These are phyloP conservation scores for Oscheius sp. DNA, from an alignment of 2,888 invertebrate genomes.

Conservation along the genomic window DNA sequence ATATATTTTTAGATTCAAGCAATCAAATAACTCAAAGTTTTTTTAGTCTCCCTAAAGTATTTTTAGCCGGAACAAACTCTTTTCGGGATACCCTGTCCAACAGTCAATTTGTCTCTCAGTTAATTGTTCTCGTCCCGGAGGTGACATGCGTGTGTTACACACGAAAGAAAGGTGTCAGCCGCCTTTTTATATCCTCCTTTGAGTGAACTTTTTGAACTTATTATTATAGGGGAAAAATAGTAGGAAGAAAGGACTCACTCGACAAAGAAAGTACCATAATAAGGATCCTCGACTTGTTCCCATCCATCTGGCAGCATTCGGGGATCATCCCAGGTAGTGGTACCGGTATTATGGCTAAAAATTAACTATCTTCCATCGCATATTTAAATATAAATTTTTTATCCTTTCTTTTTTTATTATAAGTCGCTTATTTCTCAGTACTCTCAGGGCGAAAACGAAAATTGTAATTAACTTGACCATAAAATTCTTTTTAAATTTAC, in stretches of 20 bases:
- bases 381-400: not conserved
- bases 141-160: not conserved
- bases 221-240: not conserved
- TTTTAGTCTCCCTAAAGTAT: too few species aligned
- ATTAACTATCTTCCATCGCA: not conserved
- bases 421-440: not conserved
- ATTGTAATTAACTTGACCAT: too few species aligned
- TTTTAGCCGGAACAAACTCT: too few species aligned
- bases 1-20: too few species aligned
- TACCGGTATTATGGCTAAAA: constrained; percentile 89
- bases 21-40: too few species aligned
- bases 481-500: not conserved
- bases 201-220: not conserved
- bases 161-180: not conserved
- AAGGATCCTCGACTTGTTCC: constrained; percentile 96
- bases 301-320: constrained; percentile 92
- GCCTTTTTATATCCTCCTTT: too few species aligned
- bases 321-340: constrained; percentile 97
- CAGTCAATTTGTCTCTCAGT: not conserved
- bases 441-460: too few species aligned
- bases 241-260: constrained; percentile 76
- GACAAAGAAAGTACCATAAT: constrained; percentile 96
- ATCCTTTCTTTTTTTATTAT: not conserved
- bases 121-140: not conserved
- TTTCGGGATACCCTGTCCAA: not conserved